A percentile compares a stretch with the other conserved stretches of the same genome.
phyloP scores from a whole-genome alignment of 2,888 invertebrate genomes.

The Harpalus rufipes region DNA sequence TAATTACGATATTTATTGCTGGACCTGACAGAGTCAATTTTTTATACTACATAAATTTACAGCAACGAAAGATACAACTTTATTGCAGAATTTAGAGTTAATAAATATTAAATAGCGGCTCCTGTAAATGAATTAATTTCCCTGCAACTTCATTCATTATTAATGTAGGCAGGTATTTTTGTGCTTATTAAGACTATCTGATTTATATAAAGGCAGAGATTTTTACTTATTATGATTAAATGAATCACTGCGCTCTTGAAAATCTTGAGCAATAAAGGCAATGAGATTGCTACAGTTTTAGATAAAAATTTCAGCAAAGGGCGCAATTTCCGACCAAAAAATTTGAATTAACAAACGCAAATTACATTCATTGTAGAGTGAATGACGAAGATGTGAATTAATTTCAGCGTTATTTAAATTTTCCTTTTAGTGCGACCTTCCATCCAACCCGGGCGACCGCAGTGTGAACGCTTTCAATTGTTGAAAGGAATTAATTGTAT shows the following conservation, averaged over 20 bases:
- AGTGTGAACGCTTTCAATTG: slow-evolving; percentile 57
- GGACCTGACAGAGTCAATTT: no score
- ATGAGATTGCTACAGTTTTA: slow-evolving; percentile 27
- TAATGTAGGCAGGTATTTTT: slow-evolving; percentile 6
- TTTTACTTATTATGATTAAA: slow-evolving; percentile 46
- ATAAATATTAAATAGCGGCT: slow-evolving; percentile 20
- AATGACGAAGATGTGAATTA: slow-evolving; percentile 61
- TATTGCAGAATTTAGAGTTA: slow-evolving; percentile 19
- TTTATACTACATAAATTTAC: no score
- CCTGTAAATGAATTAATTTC: slow-evolving; percentile 17
- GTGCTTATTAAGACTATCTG: neutral
- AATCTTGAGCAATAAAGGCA: slow-evolving; percentile 8
- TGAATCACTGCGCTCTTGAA: neutral
- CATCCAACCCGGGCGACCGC: slow-evolving; percentile 56
- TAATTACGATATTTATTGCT: no score
- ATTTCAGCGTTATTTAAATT: slow-evolving; percentile 64
- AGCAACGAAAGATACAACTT: neutral
- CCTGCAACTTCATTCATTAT: neutral
- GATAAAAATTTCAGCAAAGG: slow-evolving; percentile 55
- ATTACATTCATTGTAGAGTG: slow-evolving; percentile 63
- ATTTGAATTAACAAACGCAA: slow-evolving; percentile 66
- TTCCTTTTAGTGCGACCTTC: slow-evolving; percentile 65
- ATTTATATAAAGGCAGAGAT: neutral
- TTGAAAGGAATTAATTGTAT: slow-evolving; percentile 66
- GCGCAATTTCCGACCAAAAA: slow-evolving; percentile 62